Percentiles rank a stretch among this genome's conserved stretches.
Evolutionary conservation across 2,113 vertebrate species (phyloP).

Genomic region (Rhea pennata): DNA sequence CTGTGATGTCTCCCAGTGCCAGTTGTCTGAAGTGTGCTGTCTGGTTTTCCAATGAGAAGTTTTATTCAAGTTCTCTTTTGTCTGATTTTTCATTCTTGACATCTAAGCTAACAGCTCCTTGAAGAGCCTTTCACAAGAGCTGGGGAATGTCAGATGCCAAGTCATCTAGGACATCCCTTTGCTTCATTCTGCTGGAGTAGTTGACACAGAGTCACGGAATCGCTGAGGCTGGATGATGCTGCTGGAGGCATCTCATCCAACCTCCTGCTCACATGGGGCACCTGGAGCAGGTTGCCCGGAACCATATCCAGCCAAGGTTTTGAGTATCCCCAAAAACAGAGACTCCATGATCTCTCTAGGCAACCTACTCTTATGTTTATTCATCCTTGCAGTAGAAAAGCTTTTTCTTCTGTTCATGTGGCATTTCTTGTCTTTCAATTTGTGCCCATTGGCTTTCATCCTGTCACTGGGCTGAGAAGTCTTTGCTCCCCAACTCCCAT

Average conservation of each 20-base stretch:
- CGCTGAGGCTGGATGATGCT: too few relatives aligned
- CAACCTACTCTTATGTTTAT: not conserved
- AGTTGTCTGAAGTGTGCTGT: not conserved
- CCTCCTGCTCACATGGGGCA: too few relatives aligned
- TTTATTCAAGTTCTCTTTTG: not conserved
- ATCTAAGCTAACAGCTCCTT: not conserved
- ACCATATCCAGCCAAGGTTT: not conserved
- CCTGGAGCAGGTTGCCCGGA: not conserved
- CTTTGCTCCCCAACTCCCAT: not conserved
- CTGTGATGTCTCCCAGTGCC: not conserved
- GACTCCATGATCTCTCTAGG: not conserved
- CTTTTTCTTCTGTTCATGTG: not conserved
- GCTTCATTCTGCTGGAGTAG: not conserved
- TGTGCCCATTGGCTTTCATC: not conserved
- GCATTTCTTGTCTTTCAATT: not conserved
- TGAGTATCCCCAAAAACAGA: not conserved
- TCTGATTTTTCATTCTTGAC: not conserved
- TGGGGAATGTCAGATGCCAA: rapidly evolving
- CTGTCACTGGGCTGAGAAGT: not conserved
- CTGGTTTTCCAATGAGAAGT: not conserved
- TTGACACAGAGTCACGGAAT: not conserved
- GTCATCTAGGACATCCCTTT: not conserved
- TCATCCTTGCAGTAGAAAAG: not conserved
- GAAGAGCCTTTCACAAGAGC: not conserved
- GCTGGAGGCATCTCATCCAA: too few relatives aligned